A percentile compares a stretch with the other conserved stretches of the same genome.
These are phyloP conservation scores for Nysson spinosus DNA, from an alignment of 2,888 invertebrate genomes.

Conservation along the genomic window DNA sequence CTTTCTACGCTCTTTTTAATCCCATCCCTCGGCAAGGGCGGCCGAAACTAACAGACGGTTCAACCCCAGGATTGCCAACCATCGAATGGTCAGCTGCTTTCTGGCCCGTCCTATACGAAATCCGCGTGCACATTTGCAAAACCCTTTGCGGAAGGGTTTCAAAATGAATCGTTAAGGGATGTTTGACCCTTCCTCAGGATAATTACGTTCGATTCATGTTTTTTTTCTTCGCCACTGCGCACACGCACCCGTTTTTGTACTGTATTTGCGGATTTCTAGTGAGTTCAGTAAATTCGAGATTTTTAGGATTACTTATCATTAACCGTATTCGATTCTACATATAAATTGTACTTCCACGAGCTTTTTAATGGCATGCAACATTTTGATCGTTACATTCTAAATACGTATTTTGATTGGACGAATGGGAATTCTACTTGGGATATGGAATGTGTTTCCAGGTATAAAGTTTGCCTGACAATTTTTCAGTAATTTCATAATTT, in stretches of 20 bases:
- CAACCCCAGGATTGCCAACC: constrained; percentile 51
- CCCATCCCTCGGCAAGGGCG: constrained; percentile 61
- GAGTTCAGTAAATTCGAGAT: too few species aligned
- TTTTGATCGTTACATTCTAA: too few species aligned
- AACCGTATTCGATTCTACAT: too few species aligned
- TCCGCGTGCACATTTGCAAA: constrained; percentile 46
- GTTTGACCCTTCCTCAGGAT: constrained; percentile 15
- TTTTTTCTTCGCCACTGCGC: not conserved
- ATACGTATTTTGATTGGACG: too few species aligned
- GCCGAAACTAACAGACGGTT: constrained; percentile 31
- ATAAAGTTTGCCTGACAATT: too few species aligned
- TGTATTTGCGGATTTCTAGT: too few species aligned
- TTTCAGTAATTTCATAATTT: too few species aligned
- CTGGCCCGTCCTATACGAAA: constrained; percentile 53
- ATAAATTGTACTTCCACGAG: too few species aligned
- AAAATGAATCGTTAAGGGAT: constrained; percentile 33
- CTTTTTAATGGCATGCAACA: too few species aligned
- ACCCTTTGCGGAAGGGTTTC: constrained; percentile 41
- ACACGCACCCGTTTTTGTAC: not conserved
- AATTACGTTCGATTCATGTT: constrained; percentile 41
- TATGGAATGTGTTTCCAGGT: too few species aligned
- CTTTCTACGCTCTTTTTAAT: constrained; percentile 68
- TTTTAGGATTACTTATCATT: too few species aligned
- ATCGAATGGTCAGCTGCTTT: constrained; percentile 68
- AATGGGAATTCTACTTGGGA: too few species aligned